phyloP scores from a whole-genome alignment of 2,888 invertebrate genomes.

The Drepana falcataria region DNA sequence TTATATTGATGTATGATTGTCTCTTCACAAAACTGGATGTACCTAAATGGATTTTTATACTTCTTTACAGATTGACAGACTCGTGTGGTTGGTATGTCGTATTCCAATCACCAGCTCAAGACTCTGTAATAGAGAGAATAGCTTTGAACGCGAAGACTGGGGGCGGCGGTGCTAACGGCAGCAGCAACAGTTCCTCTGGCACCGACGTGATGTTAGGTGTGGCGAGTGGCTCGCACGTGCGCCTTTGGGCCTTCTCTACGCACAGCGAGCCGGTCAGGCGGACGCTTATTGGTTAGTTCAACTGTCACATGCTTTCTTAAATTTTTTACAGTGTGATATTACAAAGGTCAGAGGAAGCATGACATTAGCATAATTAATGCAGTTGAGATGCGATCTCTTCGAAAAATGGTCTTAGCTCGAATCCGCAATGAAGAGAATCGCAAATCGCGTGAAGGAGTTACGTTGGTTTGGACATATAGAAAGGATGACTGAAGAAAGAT shows the following conservation, averaged over 20 bases:
- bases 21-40: no score
- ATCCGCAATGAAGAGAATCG: no score
- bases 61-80: constrained; percentile 87
- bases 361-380: no score
- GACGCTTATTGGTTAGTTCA: constrained; percentile 62
- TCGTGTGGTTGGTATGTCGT: constrained; percentile 97
- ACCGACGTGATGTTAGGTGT: constrained; percentile 73
- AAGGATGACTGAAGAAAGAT: no score
- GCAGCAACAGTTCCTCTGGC: constrained; percentile 52
- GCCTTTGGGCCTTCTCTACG: constrained; percentile 72
- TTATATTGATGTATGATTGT: no score
- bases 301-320: no score
- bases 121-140: constrained; percentile 92
- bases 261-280: constrained; percentile 71
- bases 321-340: background rate
- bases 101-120: constrained; percentile 95
- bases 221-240: constrained; percentile 65
- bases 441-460: no score
- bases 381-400: no score
- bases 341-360: background rate
- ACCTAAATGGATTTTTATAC: no score
- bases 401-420: no score
- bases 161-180: constrained; percentile 48
- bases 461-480: no score
- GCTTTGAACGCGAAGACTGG: constrained; percentile 88